Evolutionary conservation across 2,888 invertebrate species (phyloP).

Genomic region (Machimus rusticus): DNA sequence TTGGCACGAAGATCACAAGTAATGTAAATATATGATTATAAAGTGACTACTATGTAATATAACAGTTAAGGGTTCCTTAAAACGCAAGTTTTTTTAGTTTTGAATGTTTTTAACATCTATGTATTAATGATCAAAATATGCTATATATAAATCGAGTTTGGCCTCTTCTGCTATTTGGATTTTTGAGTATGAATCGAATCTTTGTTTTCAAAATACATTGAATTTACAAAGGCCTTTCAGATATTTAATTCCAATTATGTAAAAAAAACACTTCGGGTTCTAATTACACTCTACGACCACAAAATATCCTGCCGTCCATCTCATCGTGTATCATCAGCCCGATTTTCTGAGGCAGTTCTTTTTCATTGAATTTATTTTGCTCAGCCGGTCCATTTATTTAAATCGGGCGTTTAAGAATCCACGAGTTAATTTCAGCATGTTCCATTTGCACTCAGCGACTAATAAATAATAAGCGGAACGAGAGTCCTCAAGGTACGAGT

Average conservation of each 20-base stretch:
- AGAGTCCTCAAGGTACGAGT: background rate
- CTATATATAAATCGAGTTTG: no score
- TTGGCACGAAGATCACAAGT: no score
- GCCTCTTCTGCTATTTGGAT: background rate
- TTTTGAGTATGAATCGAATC: background rate
- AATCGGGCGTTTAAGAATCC: slow-evolving; percentile 17
- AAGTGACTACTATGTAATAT: no score
- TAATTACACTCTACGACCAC: background rate
- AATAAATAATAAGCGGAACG: slow-evolving; percentile 25
- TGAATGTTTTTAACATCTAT: no score
- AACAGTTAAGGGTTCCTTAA: no score
- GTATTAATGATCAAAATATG: no score
- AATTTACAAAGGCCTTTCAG: background rate
- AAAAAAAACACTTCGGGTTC: background rate
- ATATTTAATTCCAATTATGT: background rate
- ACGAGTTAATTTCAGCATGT: background rate
- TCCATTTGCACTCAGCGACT: slow-evolving; percentile 3
- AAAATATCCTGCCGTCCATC: background rate
- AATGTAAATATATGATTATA: no score
- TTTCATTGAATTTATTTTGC: background rate
- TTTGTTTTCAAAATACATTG: background rate
- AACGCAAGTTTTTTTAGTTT: no score
- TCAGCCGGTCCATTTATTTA: background rate
- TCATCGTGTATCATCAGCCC: background rate
- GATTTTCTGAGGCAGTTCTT: background rate